Conservation (phyloP, 2,888 invertebrate species). For the Chrysolina oricalcia region DNA sequence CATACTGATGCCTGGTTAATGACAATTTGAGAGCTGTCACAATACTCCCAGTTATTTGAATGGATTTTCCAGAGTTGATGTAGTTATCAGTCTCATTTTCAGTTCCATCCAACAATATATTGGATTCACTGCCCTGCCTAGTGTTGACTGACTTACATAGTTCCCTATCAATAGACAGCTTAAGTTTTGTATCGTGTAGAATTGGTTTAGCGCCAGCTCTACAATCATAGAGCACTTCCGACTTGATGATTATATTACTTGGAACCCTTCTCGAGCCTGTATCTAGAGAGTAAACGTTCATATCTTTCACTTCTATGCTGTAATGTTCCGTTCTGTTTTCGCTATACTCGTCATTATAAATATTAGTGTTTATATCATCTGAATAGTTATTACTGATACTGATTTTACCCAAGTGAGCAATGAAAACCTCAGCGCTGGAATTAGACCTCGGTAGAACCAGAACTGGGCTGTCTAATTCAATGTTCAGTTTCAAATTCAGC, state of each 20-base stretch:
- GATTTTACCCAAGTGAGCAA: slow-evolving; percentile 94
- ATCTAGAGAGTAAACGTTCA: slow-evolving; percentile 89
- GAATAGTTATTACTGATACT: slow-evolving; percentile 72
- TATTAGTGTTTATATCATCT: slow-evolving; percentile 50
- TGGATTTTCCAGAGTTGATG: slow-evolving; percentile 47
- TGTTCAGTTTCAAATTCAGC: slow-evolving; percentile 77
- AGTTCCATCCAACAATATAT: slow-evolving; percentile 64
- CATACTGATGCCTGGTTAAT: slow-evolving; percentile 89
- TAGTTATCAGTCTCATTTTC: slow-evolving; percentile 52
- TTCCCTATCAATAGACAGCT: slow-evolving; percentile 73
- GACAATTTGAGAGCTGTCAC: slow-evolving; percentile 90
- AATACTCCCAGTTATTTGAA: slow-evolving; percentile 83
- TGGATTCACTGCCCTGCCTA: slow-evolving; percentile 64
- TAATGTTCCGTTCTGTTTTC: slow-evolving; percentile 72
- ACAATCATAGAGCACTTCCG: slow-evolving; percentile 85
- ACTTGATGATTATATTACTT: slow-evolving; percentile 60
- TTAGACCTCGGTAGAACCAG: slow-evolving; percentile 88
- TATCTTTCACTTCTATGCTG: slow-evolving; percentile 85
- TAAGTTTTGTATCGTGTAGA: slow-evolving; percentile 90
- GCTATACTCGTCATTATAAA: slow-evolving; percentile 53
- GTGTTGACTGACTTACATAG: slow-evolving; percentile 56
- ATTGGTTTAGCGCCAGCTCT: slow-evolving; percentile 86
- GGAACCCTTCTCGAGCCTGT: slow-evolving; percentile 72
- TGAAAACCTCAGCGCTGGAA: slow-evolving; percentile 87
- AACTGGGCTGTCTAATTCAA: slow-evolving; percentile 92